phyloP scores from a whole-genome alignment of 64 coral and sea anemone genomes.

The Montipora efflorescens region DNA sequence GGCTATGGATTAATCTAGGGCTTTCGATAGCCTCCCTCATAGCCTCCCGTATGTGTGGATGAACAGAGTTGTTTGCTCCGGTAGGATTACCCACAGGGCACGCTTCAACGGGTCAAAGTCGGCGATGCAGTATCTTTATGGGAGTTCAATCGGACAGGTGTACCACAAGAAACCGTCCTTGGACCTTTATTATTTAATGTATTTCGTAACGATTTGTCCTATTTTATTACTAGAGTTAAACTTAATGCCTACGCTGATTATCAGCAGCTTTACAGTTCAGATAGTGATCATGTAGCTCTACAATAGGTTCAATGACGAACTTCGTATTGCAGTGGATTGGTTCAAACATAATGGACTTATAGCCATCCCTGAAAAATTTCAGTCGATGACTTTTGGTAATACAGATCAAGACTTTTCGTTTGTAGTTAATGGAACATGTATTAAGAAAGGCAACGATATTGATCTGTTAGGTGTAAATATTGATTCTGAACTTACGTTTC shows the following conservation, averaged over 20 bases:
- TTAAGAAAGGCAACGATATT: neutral
- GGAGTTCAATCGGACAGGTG: neutral
- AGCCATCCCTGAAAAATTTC: neutral
- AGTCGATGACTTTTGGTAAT: neutral
- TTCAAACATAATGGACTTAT: slow-evolving; percentile 5
- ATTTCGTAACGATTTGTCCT: slow-evolving; percentile 1
- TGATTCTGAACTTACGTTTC: slow-evolving; percentile 1
- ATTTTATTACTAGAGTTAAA: neutral
- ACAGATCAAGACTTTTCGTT: slow-evolving; percentile 1
- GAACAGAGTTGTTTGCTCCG: neutral
- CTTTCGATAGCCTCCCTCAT: neutral
- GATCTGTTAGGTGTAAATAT: slow-evolving; percentile 1
- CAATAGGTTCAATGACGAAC: neutral
- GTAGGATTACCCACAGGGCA: neutral
- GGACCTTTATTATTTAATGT: slow-evolving; percentile 1
- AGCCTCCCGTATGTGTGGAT: slow-evolving; percentile 4
- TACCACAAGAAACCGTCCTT: neutral
- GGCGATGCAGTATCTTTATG: neutral
- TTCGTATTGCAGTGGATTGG: neutral
- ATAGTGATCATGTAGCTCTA: slow-evolving; percentile 3
- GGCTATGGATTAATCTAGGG: slow-evolving; percentile 16
- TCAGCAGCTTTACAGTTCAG: slow-evolving; percentile 2
- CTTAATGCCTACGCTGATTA: neutral
- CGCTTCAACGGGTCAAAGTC: neutral
- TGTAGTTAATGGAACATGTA: neutral